Percentiles rank a stretch among this genome's conserved stretches.
These are phyloP conservation scores for Corvus moneduloides DNA, from an alignment of 2,113 vertebrate genomes.

Conservation along the genomic window DNA sequence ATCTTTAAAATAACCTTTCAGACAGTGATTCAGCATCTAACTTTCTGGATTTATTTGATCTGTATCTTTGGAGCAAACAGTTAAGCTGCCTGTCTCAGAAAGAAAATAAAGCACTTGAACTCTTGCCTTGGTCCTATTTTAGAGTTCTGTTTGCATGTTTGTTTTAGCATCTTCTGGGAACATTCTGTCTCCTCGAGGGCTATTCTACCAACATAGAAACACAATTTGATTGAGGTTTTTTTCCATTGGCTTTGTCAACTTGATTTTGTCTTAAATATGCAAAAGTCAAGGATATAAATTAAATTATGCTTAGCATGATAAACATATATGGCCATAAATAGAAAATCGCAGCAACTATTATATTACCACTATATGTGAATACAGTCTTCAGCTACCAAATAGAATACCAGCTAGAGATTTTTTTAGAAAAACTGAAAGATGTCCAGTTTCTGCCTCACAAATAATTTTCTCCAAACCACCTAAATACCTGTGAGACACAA, in stretches of 20 bases:
- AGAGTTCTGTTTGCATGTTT: conserved; percentile 58
- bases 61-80: conserved; percentile 40
- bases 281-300: conserved; percentile 4
- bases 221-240: background rate
- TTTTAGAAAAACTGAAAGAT: background rate
- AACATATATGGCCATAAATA: background rate
- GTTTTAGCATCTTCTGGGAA: conserved; percentile 65
- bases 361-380: background rate
- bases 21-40: background rate
- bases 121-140: conserved; percentile 54
- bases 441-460: background rate
- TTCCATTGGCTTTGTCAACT: background rate
- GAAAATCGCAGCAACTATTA: background rate
- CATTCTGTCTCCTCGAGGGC: conserved; percentile 60
- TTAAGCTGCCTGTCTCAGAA: conserved; percentile 43
- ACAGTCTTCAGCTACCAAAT: background rate
- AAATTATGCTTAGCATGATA: conserved; percentile 19
- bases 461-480: background rate
- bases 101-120: conserved; percentile 61
- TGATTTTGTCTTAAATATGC: conserved; percentile 5
- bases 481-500: background rate
- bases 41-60: conserved; percentile 44
- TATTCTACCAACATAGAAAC: conserved; percentile 43
- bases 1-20: conserved; percentile 8
- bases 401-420: background rate